Base-by-base conservation (phyloP, 1,140 invertebrate genomes). In the Heliconius melpomene region DNA sequence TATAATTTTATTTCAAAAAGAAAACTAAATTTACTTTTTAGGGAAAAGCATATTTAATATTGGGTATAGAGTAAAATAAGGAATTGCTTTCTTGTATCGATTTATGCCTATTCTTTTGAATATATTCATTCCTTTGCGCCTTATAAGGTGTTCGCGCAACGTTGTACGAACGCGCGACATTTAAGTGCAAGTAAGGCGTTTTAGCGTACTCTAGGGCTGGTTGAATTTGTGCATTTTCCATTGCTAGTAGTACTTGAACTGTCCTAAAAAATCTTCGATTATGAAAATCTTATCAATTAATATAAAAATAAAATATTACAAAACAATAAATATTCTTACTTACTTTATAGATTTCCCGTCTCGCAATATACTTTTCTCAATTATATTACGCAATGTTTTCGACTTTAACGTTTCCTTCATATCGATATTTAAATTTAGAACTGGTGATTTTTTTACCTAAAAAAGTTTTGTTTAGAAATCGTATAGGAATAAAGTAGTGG, bases 81-180 rank as follows among this genome's bases (percentile, higher is more conserved):
- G 60, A 66, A 7, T 29, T 66, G 23, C 26, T 23, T 29, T 29
- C 9, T 18, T 23, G n/a, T 66, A 26, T 11, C 26, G 60, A 29
- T 26, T 16, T 29, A 0, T 29, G 60, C 1, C 60, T 66, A 23
- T 66, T 74, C 66, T 32, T 36, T 32, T 26, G 32, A n/a, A 50
- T 32, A 50, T 74, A 18, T 76, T 50, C 60, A 79, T 71, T 79
- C 36, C 46, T 13, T 70, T 74, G 75, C 79, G 79, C 78, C 73
- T 83, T 79, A 26, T 76, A 11, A 7, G 77, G 72, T 18, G 16
- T 18, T 36, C 72, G 57, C 52, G 74, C 54, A 79, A 82, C 71
- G 38, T 82, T 75, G 52, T 52, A 79, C 20, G 77, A 23, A n/a
- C 79, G 83, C 16, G 83, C 83, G 9, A 82, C 60, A 40, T 84